Evolutionary conservation across 2,113 vertebrate species (phyloP).

Genomic region (Argyrosomus japonicus): DNA sequence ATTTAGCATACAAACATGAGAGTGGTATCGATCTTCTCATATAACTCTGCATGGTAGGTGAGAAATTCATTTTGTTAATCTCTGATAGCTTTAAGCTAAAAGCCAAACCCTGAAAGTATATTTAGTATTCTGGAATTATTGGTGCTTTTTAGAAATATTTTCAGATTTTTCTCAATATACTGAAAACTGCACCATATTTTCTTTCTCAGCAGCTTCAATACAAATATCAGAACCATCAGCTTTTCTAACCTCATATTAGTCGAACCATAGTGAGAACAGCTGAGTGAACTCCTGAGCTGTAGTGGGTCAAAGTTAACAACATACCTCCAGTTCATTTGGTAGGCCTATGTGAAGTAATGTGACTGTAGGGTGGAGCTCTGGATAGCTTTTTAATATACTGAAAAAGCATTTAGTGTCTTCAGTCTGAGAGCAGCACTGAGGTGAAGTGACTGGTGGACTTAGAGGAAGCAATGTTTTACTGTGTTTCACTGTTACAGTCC

Average conservation of each 20-base stretch:
- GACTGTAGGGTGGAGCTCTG: not conserved
- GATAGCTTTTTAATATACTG: not conserved
- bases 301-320: constrained; percentile 13
- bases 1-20: not conserved
- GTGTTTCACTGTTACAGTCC: constrained; percentile 2
- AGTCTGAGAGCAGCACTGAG: constrained; percentile 15
- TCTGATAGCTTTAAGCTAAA: no score
- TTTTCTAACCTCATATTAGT: not conserved
- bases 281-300: constrained; percentile 66
- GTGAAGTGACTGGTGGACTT: constrained; percentile 10
- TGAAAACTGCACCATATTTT: not conserved
- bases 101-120: no score
- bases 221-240: not conserved
- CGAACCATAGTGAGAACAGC: constrained; percentile 18
- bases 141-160: not conserved
- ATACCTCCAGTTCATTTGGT: constrained; percentile 43
- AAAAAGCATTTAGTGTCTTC: constrained; percentile 6
- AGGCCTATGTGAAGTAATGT: not conserved
- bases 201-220: not conserved
- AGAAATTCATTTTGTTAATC: no score
- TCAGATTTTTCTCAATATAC: not conserved
- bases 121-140: not conserved
- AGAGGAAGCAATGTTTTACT: not conserved
- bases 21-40: not conserved
- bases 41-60: not conserved